Evolutionary conservation across 2,113 vertebrate species (phyloP), one percentile per base, ranked within the genome.

Genomic region (Melospiza melodia): DNA sequence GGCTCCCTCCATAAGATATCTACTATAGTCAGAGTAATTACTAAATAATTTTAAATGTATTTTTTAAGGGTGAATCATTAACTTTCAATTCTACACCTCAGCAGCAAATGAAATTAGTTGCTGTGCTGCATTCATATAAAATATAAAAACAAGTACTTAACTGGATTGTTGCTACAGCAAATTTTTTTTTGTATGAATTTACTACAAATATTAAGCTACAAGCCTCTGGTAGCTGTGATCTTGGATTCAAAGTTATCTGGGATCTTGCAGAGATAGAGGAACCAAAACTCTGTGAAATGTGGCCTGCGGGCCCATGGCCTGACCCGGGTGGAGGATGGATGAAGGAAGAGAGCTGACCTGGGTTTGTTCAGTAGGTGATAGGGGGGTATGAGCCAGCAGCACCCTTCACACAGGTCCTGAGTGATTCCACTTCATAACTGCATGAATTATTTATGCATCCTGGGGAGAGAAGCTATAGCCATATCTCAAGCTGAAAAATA

Each of bases 1-100:
- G 41, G 68, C 31, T 83, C 57, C 71, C 57, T 91, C 86, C 37
- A 21, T 61, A 43, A 83, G 63, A 69, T 17, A 74, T 3, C 57
- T 43, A 7, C 43, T 75, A 41, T 9, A 72, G 91, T 68, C 41
- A 80, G 59, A 87, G 48, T n/a, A 57, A 39, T 73, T 94, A 79
- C 66, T 89, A 68, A 87, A 89, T 67, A 2, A 73, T 75, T 89
- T 74, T 1, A 85, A 78, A 55, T 63, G 61, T 43, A 41, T 94
- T 95, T 93, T 91, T 87, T 49, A 73, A 84, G 48, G 74, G 82
- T 66, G 71, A 91, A 92, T 73, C 15, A 85, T 90, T 94, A 46
- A 55, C 59, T 95, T 76, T 84, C 86, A 83, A 67, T 77, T 67
- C 79, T 82, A 69, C 61, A 82, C 14, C 54, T 35, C 21, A 86